phyloP scores from a whole-genome alignment of 2,888 invertebrate species.

The Cheilosia pagana region DNA sequence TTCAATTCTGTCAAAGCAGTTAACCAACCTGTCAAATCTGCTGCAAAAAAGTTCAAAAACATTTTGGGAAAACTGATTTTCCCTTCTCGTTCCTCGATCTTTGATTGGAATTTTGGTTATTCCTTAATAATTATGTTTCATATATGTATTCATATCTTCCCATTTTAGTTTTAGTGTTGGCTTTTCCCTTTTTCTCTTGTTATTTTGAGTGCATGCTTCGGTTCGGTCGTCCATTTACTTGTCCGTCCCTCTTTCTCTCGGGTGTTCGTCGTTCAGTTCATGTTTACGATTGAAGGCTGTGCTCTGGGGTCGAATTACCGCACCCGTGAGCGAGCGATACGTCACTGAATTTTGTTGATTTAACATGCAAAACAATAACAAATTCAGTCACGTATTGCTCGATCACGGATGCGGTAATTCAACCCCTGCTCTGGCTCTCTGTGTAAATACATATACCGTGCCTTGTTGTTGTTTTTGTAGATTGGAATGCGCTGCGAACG shows the following conservation, averaged over 20 bases:
- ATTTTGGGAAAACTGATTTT: not conserved
- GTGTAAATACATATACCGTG: not conserved
- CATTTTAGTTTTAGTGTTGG: constrained; percentile 1
- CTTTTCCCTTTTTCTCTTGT: constrained; percentile 9
- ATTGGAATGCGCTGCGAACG: constrained; percentile 67
- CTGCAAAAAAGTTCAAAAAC: not conserved
- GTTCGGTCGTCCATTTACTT: constrained; percentile 39
- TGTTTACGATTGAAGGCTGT: not conserved
- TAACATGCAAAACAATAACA: too few relatives aligned
- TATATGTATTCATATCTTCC: constrained; percentile 24
- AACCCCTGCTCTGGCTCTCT: constrained; percentile 7
- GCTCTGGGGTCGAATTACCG: too few relatives aligned
- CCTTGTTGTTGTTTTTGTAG: constrained; percentile 61
- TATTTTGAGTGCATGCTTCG: constrained; percentile 17
- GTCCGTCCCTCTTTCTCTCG: constrained; percentile 4
- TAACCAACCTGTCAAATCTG: too few relatives aligned
- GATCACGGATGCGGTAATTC: too few relatives aligned
- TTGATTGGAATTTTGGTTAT: not conserved
- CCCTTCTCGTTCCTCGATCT: not conserved
- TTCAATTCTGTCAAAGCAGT: too few relatives aligned
- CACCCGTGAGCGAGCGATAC: too few relatives aligned
- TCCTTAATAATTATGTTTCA: constrained; percentile 23
- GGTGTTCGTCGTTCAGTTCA: not conserved
- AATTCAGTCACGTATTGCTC: too few relatives aligned
- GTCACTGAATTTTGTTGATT: too few relatives aligned